phyloP scores from a whole-genome alignment of 2,113 vertebrate species.

The Hymenochirus boettgeri region DNA sequence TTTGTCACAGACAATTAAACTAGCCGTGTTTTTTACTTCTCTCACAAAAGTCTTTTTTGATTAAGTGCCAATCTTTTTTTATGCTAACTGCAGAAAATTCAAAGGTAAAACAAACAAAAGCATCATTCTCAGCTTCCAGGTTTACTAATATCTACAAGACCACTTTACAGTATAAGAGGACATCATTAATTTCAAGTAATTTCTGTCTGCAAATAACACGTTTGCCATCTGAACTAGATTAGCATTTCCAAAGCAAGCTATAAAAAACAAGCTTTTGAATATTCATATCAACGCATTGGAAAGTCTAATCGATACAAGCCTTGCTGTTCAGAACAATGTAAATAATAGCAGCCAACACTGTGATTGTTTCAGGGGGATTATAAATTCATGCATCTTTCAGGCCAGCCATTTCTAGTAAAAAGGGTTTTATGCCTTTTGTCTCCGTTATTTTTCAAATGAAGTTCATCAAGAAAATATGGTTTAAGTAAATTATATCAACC shows the following conservation, averaged over 20 bases:
- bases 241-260: slow-evolving; percentile 24
- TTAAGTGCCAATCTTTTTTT: slow-evolving; percentile 21
- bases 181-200: slow-evolving; percentile 46
- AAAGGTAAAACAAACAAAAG: background rate
- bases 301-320: slow-evolving; percentile 39
- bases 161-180: slow-evolving; percentile 38
- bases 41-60: background rate
- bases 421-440: background rate
- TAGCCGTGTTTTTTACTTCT: slow-evolving; percentile 21
- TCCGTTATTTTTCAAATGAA: no score
- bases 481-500: no score
- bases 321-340: slow-evolving; percentile 39
- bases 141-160: slow-evolving; percentile 6
- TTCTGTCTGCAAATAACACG: slow-evolving; percentile 45
- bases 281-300: background rate
- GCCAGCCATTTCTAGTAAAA: slow-evolving; percentile 1
- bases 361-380: slow-evolving; percentile 8
- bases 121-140: background rate
- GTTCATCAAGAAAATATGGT: no score
- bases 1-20: slow-evolving; percentile 25
- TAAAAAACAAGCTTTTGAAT: slow-evolving; percentile 25
- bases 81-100: slow-evolving; percentile 4
- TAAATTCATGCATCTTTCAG: background rate
- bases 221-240: slow-evolving; percentile 46
- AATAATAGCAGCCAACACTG: slow-evolving; percentile 3